Conservation (phyloP, 2,888 invertebrate genomes). For the Agriotes lineatus region DNA sequence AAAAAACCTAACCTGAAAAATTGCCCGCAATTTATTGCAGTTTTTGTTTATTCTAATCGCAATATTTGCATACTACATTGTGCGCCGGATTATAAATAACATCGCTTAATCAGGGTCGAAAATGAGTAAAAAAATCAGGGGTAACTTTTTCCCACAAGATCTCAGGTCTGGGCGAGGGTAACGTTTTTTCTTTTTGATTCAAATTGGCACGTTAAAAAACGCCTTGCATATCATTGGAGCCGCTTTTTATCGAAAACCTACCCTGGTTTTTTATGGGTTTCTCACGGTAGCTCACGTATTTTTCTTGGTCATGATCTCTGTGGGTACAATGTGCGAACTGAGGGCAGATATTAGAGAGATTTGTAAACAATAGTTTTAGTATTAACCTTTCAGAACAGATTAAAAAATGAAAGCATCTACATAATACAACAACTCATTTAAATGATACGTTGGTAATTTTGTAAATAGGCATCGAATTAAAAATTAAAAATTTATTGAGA, state of each 20-base stretch:
- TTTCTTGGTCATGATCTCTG: neutral
- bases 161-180: conserved; percentile 50
- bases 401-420: no score
- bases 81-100: conserved; percentile 55
- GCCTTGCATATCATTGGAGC: conserved; percentile 53
- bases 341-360: no score
- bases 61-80: conserved; percentile 55
- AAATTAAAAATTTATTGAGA: no score
- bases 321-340: no score
- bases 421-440: no score
- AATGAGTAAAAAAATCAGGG: conserved; percentile 54
- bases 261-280: conserved; percentile 52
- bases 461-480: no score
- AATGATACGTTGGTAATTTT: no score
- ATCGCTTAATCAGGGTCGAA: conserved; percentile 56
- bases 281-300: conserved; percentile 52
- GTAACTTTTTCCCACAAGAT: conserved; percentile 59
- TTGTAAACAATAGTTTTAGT: no score
- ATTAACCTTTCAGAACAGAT: no score
- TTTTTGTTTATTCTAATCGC: conserved; percentile 49
- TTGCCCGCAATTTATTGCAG: conserved; percentile 60
- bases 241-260: conserved; percentile 44
- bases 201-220: conserved; percentile 56
- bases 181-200: conserved; percentile 54
- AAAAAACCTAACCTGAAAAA: conserved; percentile 57